Conservation (phyloP, 2,113 vertebrate genomes). For the Chaetops frenatus region DNA sequence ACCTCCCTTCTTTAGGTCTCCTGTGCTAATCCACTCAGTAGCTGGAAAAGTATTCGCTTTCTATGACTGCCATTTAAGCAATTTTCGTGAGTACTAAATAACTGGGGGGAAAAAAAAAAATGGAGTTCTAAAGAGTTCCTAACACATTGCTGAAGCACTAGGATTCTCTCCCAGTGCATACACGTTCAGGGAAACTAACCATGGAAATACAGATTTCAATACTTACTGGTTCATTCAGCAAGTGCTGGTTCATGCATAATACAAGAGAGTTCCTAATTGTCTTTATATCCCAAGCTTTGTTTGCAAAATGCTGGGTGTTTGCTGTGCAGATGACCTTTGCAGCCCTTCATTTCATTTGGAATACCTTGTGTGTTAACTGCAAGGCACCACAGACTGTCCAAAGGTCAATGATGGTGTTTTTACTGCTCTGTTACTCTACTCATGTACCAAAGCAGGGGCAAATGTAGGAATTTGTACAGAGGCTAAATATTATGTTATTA, state of each 20-base stretch:
- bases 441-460: not conserved
- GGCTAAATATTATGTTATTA: not conserved
- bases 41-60: not conserved
- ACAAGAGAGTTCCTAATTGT: conserved; percentile 10
- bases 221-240: not conserved
- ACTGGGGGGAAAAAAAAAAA: not conserved
- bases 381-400: not conserved
- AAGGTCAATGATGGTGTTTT: conserved; percentile 51
- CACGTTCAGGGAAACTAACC: not conserved
- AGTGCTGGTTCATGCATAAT: conserved; percentile 9
- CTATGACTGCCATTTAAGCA: not conserved
- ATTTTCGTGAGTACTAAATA: not conserved
- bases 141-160: not conserved
- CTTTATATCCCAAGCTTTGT: not conserved
- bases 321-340: conserved; percentile 37
- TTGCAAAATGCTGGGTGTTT: conserved; percentile 45
- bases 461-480: not conserved
- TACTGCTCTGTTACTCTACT: conserved; percentile 17
- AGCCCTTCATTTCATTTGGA: conserved; percentile 3
- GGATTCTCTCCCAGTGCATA: not conserved
- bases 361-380: conserved; percentile 4
- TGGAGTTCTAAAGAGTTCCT: not conserved
- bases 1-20: not conserved
- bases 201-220: conserved; percentile 11
- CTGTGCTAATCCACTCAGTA: not conserved